phyloP scores from a whole-genome alignment of 2,797 vertebrate genomes.

The Cynopterus sphinx region DNA sequence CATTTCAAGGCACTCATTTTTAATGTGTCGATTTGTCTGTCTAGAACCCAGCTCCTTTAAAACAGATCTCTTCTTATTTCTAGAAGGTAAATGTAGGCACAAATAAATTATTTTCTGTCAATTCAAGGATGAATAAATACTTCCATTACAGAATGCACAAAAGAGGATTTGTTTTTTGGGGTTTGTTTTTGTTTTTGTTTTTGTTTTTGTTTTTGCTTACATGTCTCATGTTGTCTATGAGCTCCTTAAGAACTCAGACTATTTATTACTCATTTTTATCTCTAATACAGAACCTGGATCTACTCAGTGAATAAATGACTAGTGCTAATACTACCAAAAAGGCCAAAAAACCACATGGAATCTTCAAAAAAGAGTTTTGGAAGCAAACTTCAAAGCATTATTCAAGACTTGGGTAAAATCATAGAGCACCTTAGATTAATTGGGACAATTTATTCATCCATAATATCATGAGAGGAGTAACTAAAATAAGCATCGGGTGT shows the following conservation, averaged over 20 bases:
- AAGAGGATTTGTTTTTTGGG: not conserved
- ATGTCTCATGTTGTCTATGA: not conserved
- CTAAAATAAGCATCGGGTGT: not conserved
- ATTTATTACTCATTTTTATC: not conserved
- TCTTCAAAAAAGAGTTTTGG: not conserved
- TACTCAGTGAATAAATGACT: not conserved
- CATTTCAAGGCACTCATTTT: not conserved
- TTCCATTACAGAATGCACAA: not conserved
- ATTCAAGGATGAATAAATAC: not conserved
- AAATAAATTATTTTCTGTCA: not conserved
- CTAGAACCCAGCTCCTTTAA: not conserved
- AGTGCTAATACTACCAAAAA: not conserved
- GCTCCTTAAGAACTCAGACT: not conserved
- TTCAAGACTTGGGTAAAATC: not conserved
- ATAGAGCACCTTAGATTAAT: not conserved
- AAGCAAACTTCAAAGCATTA: not conserved
- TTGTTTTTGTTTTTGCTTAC: not conserved
- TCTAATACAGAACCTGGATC: not conserved
- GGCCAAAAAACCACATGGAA: not conserved
- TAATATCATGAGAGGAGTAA: not conserved
- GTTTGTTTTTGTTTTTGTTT: too few species aligned
- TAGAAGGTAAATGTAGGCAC: not conserved
- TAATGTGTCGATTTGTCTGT: not conserved
- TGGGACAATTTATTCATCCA: not conserved
- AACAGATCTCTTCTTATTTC: not conserved